Conservation (phyloP, 1,140 invertebrate genomes). For the Tetragonula clypearis region DNA sequence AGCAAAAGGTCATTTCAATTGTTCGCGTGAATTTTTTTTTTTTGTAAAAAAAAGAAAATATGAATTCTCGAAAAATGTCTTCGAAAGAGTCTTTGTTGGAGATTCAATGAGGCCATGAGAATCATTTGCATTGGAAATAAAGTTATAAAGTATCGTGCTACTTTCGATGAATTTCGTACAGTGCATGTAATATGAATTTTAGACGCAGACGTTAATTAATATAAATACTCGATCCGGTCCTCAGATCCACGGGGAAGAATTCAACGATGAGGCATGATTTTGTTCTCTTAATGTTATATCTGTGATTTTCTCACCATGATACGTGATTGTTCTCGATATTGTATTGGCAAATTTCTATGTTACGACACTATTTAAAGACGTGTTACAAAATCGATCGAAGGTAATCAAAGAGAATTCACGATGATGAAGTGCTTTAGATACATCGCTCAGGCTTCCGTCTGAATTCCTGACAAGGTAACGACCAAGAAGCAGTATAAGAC, state of each 20-base stretch:
- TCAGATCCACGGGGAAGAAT: too few relatives aligned
- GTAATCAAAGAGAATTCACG: conserved; percentile 9
- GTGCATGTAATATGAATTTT: background rate
- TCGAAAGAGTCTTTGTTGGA: too few relatives aligned
- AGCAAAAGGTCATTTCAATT: background rate
- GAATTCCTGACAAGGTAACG: conserved; percentile 65
- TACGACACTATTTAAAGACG: background rate
- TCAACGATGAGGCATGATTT: background rate
- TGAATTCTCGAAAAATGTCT: background rate
- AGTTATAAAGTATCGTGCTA: conserved; percentile 15
- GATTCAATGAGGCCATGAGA: background rate
- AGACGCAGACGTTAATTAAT: background rate
- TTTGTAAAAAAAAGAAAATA: background rate
- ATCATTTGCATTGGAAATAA: conserved; percentile 27
- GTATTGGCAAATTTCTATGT: too few relatives aligned
- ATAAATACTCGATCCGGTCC: background rate
- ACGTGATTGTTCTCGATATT: background rate
- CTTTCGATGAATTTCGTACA: conserved; percentile 18
- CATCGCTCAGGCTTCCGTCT: conserved; percentile 22
- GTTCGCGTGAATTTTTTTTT: background rate
- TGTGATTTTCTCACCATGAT: too few relatives aligned
- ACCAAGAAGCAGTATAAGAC: conserved; percentile 37
- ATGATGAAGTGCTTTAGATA: background rate
- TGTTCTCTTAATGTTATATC: too few relatives aligned
- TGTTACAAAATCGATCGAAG: background rate